Base-by-base conservation (phyloP, 2,888 invertebrate genomes). In the Acronicta alni region DNA sequence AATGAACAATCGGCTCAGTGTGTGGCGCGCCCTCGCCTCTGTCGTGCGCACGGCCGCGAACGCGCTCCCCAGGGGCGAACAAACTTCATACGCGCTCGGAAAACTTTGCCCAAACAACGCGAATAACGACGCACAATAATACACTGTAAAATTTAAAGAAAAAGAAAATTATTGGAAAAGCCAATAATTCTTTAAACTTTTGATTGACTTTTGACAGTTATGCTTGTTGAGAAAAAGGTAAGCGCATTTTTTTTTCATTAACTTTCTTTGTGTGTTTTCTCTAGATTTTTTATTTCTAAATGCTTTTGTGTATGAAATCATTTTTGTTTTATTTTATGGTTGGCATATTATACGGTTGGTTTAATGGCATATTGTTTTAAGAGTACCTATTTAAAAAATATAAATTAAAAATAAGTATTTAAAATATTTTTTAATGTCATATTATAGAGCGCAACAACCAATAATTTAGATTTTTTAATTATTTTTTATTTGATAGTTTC, bases 1-100 rank as follows among this genome's bases (percentile, higher is more conserved):
- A 92, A 92, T 91, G 92, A 90, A 87, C 89, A 90, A 91, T 87
- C 85, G 85, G 86, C 83, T 89, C 93, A 94, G 93, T 93, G 85
- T 92, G 89, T 89, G 88, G 82, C 88, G 86, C 83, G 89, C 87
- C 72, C 80, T 82, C 88, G 87, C 66, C 82, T 74, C 69, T 68
- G 80, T 71, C 83, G 89, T 83, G 80, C 89, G 87, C 81, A 80
- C 86, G 79, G 80, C 75, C 82, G 84, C 72, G 65, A 60, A 69
- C 74, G 76, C 63, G 72, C 82, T 87, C 88, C 85, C 83, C 55
- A 54, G 81, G 79, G 85, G 79, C 72, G 74, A 49, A 64, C 47
- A 76, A 90, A 91, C 88, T 92, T 90, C 66, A 59, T 72, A 81
- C 87, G 89, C 84, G 80, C 70, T 76, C 72, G 61, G 66, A 46